Percentiles rank a stretch among this genome's conserved stretches.
phyloP scores from a whole-genome alignment of 2,888 invertebrate species.

The Phengaris arion region DNA sequence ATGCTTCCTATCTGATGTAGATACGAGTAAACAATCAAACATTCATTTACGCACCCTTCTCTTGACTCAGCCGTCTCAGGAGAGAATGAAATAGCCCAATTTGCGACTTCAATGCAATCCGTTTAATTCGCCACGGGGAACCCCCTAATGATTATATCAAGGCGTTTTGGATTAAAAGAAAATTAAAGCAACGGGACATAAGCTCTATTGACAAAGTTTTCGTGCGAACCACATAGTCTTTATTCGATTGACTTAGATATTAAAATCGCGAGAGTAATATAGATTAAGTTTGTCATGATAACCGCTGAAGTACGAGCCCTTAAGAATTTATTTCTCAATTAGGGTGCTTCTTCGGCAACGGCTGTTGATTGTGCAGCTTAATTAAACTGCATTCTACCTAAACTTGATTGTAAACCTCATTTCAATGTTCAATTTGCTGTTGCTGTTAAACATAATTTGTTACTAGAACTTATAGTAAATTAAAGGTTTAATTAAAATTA shows the following conservation, averaged over 20 bases:
- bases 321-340: constrained; percentile 73
- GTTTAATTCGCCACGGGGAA: constrained; percentile 74
- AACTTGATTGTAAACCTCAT: constrained; percentile 18
- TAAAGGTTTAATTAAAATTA: neutral
- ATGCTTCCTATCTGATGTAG: constrained; percentile 41
- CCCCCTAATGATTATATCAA: constrained; percentile 72
- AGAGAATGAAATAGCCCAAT: constrained; percentile 74
- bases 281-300: constrained; percentile 43
- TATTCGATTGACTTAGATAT: constrained; percentile 39
- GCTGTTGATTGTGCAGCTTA: constrained; percentile 72
- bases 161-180: constrained; percentile 77
- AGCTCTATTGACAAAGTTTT: constrained; percentile 52
- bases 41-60: constrained; percentile 47
- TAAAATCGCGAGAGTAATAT: constrained; percentile 37
- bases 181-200: constrained; percentile 74
- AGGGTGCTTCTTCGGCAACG: constrained; percentile 73
- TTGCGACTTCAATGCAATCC: constrained; percentile 77
- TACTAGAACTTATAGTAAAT: neutral
- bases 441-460: neutral
- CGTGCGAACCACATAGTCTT: constrained; percentile 36
- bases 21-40: constrained; percentile 57
- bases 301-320: constrained; percentile 64
- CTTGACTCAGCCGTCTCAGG: constrained; percentile 57
- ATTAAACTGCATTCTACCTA: constrained; percentile 47
- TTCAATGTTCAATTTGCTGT: constrained; percentile 2